Evolutionary conservation across 2,113 vertebrate species (phyloP).

Genomic region (Mesocricetus auratus): DNA sequence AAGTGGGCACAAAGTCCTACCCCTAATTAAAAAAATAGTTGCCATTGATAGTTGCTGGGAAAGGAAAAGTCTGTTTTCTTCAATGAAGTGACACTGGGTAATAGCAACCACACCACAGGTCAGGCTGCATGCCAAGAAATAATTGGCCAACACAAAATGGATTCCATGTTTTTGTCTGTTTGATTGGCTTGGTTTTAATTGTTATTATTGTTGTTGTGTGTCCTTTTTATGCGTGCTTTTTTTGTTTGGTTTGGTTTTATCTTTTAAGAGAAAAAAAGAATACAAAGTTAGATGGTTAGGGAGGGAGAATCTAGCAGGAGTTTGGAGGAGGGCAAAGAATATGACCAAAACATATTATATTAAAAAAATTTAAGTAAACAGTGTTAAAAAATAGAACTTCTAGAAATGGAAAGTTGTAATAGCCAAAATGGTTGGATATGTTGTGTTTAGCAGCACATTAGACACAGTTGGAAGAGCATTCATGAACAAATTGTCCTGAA

Average conservation of each 20-base stretch:
- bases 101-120: background rate
- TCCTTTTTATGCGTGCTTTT: background rate
- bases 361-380: background rate
- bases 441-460: background rate
- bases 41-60: background rate
- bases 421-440: background rate
- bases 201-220: background rate
- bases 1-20: background rate
- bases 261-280: constrained; percentile 19
- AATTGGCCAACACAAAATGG: background rate
- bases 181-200: background rate
- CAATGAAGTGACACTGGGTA: background rate
- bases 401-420: constrained; percentile 18
- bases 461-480: background rate
- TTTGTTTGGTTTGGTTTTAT: background rate
- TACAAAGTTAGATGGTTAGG: background rate
- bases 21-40: background rate
- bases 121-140: background rate
- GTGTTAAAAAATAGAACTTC: background rate
- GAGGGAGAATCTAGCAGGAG: background rate
- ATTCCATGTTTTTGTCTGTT: background rate
- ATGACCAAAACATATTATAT: background rate
- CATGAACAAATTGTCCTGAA: constrained; percentile 2
- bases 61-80: background rate
- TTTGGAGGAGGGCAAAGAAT: background rate